Evolutionary conservation across 2,113 vertebrate genomes (phyloP).

Genomic region (Phaethon lepturus): DNA sequence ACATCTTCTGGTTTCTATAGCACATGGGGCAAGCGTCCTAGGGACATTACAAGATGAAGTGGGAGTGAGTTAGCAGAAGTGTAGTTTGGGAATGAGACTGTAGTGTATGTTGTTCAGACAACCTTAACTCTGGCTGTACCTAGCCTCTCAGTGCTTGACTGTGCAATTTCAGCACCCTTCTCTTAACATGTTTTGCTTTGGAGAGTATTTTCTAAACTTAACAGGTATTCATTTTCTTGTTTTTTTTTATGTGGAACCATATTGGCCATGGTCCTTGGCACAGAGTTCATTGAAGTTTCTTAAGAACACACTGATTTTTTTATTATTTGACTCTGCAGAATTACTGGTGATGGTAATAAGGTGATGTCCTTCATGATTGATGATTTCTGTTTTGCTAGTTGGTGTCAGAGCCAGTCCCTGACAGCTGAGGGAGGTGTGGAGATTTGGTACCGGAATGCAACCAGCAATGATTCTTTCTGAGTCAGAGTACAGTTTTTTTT

Average conservation of each 20-base stretch:
- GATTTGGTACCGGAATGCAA: neutral
- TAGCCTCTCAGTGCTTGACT: neutral
- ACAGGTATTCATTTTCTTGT: neutral
- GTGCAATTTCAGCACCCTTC: neutral
- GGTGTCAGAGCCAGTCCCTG: neutral
- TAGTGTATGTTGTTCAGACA: neutral
- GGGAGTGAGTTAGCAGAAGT: neutral
- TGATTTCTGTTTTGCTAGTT: neutral
- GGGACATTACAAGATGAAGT: neutral
- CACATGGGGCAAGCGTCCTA: neutral
- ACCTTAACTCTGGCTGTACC: neutral
- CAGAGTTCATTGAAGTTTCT: neutral
- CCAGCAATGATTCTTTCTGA: neutral
- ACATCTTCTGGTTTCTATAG: neutral
- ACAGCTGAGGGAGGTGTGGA: neutral
- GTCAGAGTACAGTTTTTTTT: neutral
- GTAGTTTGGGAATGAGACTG: neutral
- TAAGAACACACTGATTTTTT: neutral
- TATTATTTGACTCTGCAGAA: neutral
- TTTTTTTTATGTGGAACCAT: neutral
- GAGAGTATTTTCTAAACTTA: neutral
- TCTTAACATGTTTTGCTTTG: neutral
- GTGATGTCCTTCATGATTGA: neutral
- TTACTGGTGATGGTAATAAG: neutral
- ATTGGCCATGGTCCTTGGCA: neutral